These are phyloP conservation scores for Poeciliopsis turneri DNA, from an alignment of 2,797 vertebrate species.

Conservation along the genomic window DNA sequence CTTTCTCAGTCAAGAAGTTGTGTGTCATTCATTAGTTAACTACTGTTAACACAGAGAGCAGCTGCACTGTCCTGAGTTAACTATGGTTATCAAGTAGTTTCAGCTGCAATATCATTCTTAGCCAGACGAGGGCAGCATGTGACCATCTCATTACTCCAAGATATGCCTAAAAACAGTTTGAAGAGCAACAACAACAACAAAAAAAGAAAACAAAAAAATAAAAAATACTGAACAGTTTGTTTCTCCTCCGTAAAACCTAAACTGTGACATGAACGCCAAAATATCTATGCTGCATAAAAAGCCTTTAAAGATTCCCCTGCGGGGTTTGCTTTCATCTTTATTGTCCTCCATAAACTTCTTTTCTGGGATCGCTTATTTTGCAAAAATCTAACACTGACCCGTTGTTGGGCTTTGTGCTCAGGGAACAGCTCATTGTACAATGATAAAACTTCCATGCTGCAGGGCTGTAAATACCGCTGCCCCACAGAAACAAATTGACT, in stretches of 20 bases:
- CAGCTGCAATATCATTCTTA: slow-evolving; percentile 31
- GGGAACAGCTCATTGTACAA: not conserved
- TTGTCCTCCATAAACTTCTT: slow-evolving; percentile 22
- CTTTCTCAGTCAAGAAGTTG: not conserved
- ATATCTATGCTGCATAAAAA: slow-evolving; percentile 11
- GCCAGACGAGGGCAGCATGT: slow-evolving; percentile 78
- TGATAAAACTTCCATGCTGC: not conserved
- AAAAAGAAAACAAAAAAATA: too few relatives aligned
- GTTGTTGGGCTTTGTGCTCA: slow-evolving; percentile 19
- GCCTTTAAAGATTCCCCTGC: not conserved
- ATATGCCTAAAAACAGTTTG: not conserved
- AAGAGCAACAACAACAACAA: slow-evolving; percentile 10
- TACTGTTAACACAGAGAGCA: not conserved
- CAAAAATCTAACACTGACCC: slow-evolving; percentile 32
- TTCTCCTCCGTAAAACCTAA: slow-evolving; percentile 32
- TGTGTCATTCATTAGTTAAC: not conserved
- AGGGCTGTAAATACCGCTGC: slow-evolving; percentile 11
- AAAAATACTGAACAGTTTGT: slow-evolving; percentile 4
- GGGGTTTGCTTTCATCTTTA: slow-evolving; percentile 28
- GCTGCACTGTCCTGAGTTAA: too few relatives aligned
- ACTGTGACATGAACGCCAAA: slow-evolving; percentile 28
- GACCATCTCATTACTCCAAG: slow-evolving; percentile 28
- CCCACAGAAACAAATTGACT: slow-evolving; percentile 17
- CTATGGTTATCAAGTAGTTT: not conserved
- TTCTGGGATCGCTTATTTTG: slow-evolving; percentile 22